phyloP scores from a whole-genome alignment of 2,113 vertebrate genomes.

The Phrynosoma platyrhinos region DNA sequence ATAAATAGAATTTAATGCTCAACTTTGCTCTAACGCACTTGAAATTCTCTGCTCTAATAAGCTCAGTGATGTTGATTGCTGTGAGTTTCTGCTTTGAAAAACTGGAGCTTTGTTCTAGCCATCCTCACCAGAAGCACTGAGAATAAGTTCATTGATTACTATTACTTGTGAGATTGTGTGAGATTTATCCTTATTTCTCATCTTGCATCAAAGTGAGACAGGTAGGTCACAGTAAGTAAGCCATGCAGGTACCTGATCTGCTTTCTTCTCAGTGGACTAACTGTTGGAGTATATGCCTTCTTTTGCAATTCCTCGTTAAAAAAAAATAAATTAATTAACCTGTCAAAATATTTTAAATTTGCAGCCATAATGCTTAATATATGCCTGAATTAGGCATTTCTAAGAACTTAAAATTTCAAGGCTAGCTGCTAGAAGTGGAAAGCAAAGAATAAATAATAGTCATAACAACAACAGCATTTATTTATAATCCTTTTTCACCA shows the following conservation, averaged over 20 bases:
- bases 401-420: not conserved
- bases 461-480: too few relatives aligned
- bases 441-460: too few relatives aligned
- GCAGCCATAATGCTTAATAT: not conserved
- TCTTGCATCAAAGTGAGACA: not conserved
- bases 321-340: not conserved
- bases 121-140: constrained; percentile 16
- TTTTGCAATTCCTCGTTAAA: not conserved
- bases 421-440: too few relatives aligned
- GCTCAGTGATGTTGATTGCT: constrained; percentile 23
- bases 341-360: not conserved
- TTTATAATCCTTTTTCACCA: not conserved
- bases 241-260: not conserved
- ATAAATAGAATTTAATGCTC: constrained; percentile 9
- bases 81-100: constrained; percentile 28
- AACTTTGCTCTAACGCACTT: not conserved
- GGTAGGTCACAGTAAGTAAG: not conserved
- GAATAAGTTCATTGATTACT: not conserved
- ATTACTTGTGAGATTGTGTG: not conserved
- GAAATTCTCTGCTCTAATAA: constrained; percentile 26
- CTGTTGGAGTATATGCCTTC: not conserved
- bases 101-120: not conserved
- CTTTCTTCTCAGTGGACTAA: not conserved
- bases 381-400: not conserved
- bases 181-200: not conserved